Evolutionary conservation across 30 jellyfish, hydroid and myxozoan species (phyloP).

Genomic region (Catostylus mosaicus): DNA sequence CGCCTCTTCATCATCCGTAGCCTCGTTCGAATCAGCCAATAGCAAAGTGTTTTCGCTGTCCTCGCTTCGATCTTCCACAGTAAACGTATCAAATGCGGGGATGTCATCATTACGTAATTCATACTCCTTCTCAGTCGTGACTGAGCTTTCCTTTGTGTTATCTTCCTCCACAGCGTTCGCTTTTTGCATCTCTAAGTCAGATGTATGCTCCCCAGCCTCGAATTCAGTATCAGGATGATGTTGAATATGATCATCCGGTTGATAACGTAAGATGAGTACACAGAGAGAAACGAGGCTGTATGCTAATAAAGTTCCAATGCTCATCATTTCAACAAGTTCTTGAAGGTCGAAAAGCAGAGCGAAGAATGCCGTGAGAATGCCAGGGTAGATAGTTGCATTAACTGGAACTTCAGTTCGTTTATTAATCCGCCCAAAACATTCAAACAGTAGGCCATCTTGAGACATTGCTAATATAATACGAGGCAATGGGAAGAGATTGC

Average conservation of each 20-base stretch:
- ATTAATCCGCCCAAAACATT: conserved; percentile 73
- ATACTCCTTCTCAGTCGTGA: conserved; percentile 28
- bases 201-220: conserved; percentile 31
- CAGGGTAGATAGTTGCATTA: conserved; percentile 99
- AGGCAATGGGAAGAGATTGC: conserved; percentile 97
- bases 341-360: conserved; percentile 96
- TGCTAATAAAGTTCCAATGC: conserved; percentile 97
- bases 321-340: conserved; percentile 99
- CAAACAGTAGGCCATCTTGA: conserved; percentile 87
- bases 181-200: neutral
- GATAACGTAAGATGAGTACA: conserved; percentile 95
- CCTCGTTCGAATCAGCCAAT: conserved; percentile 29
- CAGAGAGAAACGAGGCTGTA: conserved; percentile 98
- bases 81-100: conserved; percentile 46
- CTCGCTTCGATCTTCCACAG: conserved; percentile 35
- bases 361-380: conserved; percentile 96
- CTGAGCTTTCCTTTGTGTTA: neutral
- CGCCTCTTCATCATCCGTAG: conserved; percentile 17
- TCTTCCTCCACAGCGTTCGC: conserved; percentile 22
- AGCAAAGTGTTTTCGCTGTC: conserved; percentile 39
- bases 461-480: conserved; percentile 98
- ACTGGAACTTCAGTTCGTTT: conserved; percentile 95
- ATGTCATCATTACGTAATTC: conserved; percentile 9
- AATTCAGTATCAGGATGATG: conserved; percentile 33
- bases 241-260: conserved; percentile 89